Evolutionary conservation across 2,888 invertebrate species (phyloP).

Genomic region (Agelastica alni): DNA sequence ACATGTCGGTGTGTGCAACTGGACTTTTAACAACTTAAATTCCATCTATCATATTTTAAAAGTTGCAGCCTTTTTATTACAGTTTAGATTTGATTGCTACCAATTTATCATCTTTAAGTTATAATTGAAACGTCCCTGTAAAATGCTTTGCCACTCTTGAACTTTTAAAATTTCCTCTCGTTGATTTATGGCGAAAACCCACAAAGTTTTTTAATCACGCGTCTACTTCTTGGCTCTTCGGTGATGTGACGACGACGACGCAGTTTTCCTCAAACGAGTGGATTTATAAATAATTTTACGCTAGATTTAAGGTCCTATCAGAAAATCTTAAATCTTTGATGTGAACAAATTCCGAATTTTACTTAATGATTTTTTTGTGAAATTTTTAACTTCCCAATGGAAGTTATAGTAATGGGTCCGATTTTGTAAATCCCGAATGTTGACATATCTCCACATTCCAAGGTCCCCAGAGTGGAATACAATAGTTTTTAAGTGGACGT

Average conservation of each 20-base stretch:
- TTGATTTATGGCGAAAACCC: constrained; percentile 40
- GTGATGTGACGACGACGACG: constrained; percentile 26
- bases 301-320: constrained; percentile 5
- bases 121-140: constrained; percentile 43
- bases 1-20: constrained; percentile 27
- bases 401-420: no score
- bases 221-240: constrained; percentile 14
- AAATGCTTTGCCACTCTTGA: constrained; percentile 41
- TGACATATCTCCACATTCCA: no score
- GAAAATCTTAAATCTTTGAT: neutral
- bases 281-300: constrained; percentile 17
- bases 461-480: no score
- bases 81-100: constrained; percentile 39
- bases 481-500: no score
- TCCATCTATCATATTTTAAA: constrained; percentile 37
- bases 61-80: constrained; percentile 35
- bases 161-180: constrained; percentile 39
- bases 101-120: constrained; percentile 44
- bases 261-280: neutral
- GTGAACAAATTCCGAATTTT: no score
- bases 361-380: no score
- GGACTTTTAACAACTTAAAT: constrained; percentile 31
- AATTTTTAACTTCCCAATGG: no score
- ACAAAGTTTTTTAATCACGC: constrained; percentile 41
- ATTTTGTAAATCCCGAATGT: no score